Evolutionary conservation across 2,888 invertebrate species (phyloP).

Genomic region (Drosophila rellima): DNA sequence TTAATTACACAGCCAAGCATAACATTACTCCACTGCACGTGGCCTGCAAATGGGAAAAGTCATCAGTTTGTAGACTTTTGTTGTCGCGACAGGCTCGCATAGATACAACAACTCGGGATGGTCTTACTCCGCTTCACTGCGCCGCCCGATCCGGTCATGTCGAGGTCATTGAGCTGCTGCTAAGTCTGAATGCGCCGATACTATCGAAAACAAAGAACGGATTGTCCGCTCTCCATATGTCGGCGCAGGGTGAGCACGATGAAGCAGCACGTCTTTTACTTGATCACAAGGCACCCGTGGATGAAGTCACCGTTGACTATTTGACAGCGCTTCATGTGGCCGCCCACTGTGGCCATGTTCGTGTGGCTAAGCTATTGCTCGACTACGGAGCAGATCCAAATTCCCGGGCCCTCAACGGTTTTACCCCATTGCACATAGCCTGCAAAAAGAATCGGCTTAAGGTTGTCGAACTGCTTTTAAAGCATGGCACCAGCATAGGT

Average conservation of each 20-base stretch:
- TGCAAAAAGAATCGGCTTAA: constrained; percentile 99
- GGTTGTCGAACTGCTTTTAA: constrained; percentile 95
- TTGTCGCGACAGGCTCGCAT: constrained; percentile 96
- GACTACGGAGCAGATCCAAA: constrained; percentile 99
- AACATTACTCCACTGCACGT: constrained; percentile 99
- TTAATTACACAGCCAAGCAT: constrained; percentile 98
- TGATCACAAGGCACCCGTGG: constrained; percentile 98
- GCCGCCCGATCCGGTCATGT: constrained; percentile 98
- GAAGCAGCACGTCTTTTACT: constrained; percentile 97
- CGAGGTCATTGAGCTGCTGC: constrained; percentile 94
- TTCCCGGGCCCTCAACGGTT: constrained; percentile 97
- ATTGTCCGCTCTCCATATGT: constrained; percentile 99
- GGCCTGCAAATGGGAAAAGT: constrained; percentile 99
- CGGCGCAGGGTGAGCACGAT: constrained; percentile 99
- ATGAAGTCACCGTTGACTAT: constrained; percentile 99
- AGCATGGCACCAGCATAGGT: constrained; percentile 95
- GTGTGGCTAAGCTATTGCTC: constrained; percentile 95
- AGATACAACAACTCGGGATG: constrained; percentile 97
- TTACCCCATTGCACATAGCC: constrained; percentile 98
- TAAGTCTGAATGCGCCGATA: constrained; percentile 96
- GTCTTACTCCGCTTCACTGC: constrained; percentile 98
- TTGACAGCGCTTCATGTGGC: constrained; percentile 98
- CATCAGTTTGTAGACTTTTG: constrained; percentile 95
- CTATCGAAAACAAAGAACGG: constrained; percentile 98
- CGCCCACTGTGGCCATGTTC: constrained; percentile 96